These are phyloP conservation scores for Lepas anatifera DNA, from an alignment of 2,888 invertebrate genomes.

Conservation along the genomic window DNA sequence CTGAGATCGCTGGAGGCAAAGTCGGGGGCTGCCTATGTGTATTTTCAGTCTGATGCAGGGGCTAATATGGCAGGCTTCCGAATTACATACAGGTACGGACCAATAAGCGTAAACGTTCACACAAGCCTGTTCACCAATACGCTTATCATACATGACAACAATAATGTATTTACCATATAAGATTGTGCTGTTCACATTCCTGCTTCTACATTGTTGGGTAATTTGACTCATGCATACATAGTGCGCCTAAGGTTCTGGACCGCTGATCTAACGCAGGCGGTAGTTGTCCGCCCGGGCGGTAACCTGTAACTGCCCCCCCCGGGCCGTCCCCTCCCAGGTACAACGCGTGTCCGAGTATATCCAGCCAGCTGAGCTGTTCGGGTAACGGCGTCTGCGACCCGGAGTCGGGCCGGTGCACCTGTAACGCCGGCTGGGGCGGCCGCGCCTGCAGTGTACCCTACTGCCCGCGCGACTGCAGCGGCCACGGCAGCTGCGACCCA, in stretches of 20 bases:
- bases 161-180: too few species aligned
- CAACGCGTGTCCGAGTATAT: conserved; percentile 37
- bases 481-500: conserved; percentile 49
- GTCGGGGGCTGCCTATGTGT: conserved; percentile 73
- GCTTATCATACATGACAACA: too few species aligned
- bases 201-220: too few species aligned
- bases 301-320: too few species aligned
- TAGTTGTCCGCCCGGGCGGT: too few species aligned
- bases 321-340: conserved; percentile 31
- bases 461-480: conserved; percentile 68
- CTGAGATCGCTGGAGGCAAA: conserved; percentile 72
- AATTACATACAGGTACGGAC: conserved; percentile 78
- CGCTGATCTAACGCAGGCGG: too few species aligned
- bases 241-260: too few species aligned
- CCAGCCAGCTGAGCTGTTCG: conserved; percentile 44
- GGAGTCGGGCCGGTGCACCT: conserved; percentile 33
- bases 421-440: conserved; percentile 71
- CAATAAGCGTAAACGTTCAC: too few species aligned
- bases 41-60: conserved; percentile 97
- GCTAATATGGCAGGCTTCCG: conserved; percentile 99
- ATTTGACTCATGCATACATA: too few species aligned
- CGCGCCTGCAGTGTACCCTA: conserved; percentile 71
- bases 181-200: too few species aligned
- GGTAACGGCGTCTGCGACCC: conserved; percentile 74
- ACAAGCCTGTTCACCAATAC: too few species aligned